A percentile compares a stretch with the other conserved stretches of the same genome.
phyloP scores from a whole-genome alignment of 2,113 vertebrate species.

The Datnioides undecimradiatus region DNA sequence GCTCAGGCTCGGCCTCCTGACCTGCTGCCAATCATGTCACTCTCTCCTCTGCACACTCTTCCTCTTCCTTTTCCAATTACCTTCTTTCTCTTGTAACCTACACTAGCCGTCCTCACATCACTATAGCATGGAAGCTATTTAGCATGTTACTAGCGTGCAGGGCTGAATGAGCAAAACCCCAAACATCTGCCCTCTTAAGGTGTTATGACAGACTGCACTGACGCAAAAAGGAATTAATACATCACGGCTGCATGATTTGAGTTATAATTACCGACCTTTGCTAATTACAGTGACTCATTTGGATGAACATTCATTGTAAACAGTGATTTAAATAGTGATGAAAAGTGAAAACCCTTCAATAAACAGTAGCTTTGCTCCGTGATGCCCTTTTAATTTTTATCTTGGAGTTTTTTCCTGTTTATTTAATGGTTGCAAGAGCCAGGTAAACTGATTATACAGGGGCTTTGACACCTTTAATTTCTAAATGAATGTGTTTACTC shows the following conservation, averaged over 20 bases:
- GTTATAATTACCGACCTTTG: constrained; percentile 25
- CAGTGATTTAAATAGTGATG: constrained; percentile 8
- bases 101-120: neutral
- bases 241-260: constrained; percentile 2
- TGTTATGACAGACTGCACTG: neutral
- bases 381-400: neutral
- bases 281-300: constrained; percentile 40
- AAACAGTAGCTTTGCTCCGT: neutral
- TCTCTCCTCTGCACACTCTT: neutral
- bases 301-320: constrained; percentile 27
- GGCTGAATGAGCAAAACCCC: constrained; percentile 1
- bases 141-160: neutral
- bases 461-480: constrained; percentile 18
- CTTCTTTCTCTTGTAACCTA: neutral
- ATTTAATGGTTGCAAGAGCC: neutral
- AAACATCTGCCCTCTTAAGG: neutral
- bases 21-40: neutral
- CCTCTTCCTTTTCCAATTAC: neutral
- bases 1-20: constrained; percentile 4
- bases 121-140: neutral
- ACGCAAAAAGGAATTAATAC: constrained; percentile 11
- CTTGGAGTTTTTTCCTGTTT: neutral
- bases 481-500: neutral
- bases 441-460: constrained; percentile 2
- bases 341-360: constrained; percentile 6